A percentile compares a stretch with the other conserved stretches of the same genome.
phyloP scores from a whole-genome alignment of 2,113 vertebrate species.

The Phoenicopterus ruber region DNA sequence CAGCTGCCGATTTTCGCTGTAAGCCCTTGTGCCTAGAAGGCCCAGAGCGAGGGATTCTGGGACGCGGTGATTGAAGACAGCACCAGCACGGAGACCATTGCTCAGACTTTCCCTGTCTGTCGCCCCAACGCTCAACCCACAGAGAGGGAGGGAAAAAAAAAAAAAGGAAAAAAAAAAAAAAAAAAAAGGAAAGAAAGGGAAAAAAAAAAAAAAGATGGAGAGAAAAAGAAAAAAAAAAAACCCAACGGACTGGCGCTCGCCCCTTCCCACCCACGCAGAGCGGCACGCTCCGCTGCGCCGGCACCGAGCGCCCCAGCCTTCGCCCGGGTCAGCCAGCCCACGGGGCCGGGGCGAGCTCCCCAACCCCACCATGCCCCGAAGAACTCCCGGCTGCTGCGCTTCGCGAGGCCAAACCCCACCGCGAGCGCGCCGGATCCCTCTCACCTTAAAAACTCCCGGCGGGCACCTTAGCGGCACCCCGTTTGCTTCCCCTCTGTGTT shows the following conservation, averaged over 20 bases:
- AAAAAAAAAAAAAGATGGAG: not conserved
- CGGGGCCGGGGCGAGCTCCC: not conserved
- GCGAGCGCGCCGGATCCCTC: not conserved
- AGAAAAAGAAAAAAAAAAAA: not conserved
- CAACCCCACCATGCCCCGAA: not conserved
- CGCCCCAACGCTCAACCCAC: conserved; percentile 60
- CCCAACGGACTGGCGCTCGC: not conserved
- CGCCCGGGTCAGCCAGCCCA: not conserved
- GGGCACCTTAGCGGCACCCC: conserved; percentile 50
- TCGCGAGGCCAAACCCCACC: conserved; percentile 34
- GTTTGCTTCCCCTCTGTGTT: conserved; percentile 43
- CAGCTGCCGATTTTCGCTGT: conserved; percentile 56
- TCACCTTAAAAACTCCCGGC: conserved; percentile 42
- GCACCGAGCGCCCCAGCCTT: not conserved
- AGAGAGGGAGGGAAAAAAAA: not conserved
- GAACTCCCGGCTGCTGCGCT: not conserved
- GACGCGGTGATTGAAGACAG: conserved; percentile 57
- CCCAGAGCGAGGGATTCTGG: conserved; percentile 60
- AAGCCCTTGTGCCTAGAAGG: conserved; percentile 57
- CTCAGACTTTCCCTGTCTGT: conserved; percentile 62
- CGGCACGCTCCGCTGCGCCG: not conserved
- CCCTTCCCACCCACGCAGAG: not conserved
- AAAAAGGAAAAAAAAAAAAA: too few relatives aligned
- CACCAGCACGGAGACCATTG: conserved; percentile 56
- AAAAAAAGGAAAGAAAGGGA: too few relatives aligned